Conservation (phyloP, 2,113 vertebrate genomes). For the Channa argus region DNA sequence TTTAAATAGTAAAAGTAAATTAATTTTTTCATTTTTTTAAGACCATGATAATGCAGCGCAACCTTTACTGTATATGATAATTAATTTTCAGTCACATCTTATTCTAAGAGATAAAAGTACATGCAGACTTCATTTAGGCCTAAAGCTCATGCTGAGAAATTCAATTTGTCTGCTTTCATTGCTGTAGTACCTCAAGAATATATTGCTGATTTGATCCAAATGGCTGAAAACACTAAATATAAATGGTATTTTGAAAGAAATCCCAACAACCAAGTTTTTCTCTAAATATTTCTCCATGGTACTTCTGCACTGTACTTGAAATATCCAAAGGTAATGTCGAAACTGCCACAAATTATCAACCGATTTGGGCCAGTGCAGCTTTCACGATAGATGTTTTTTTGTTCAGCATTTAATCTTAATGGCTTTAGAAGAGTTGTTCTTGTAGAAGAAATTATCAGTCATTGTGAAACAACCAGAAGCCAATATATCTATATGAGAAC, state of each 20-base stretch:
- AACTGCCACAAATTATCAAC: conserved; percentile 8
- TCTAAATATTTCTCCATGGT: background rate
- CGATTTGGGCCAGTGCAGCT: background rate
- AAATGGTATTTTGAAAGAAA: background rate
- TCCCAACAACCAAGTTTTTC: background rate
- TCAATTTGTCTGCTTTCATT: background rate
- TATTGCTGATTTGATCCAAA: conserved; percentile 4
- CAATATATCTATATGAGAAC: background rate
- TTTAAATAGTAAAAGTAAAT: background rate
- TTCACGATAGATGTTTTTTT: background rate
- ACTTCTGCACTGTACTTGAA: conserved; percentile 3
- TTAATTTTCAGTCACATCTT: too few species aligned
- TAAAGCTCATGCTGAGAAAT: too few species aligned
- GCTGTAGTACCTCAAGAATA: background rate
- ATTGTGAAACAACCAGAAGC: background rate
- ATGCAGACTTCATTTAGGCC: too few species aligned
- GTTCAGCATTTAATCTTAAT: conserved; percentile 12
- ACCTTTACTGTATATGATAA: background rate
- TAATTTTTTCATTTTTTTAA: background rate
- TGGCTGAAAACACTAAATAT: background rate
- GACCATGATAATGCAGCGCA: background rate
- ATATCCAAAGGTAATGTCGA: background rate
- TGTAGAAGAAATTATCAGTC: background rate
- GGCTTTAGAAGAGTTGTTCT: background rate
- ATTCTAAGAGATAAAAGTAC: too few species aligned